Conservation (phyloP, 2,113 vertebrate genomes). For the Acanthochromis polyacanthus region DNA sequence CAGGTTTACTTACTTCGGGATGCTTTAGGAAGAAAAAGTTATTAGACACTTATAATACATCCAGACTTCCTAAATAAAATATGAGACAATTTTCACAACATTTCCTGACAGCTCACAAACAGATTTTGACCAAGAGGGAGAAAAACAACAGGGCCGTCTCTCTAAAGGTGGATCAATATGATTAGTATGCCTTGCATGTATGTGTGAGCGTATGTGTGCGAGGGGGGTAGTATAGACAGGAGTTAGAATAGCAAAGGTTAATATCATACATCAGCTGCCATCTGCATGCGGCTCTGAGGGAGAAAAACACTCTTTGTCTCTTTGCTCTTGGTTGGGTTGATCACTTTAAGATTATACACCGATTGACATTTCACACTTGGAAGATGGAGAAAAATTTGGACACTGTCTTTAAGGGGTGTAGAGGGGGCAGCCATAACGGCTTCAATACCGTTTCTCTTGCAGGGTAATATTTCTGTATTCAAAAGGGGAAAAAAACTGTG, state of each 20-base stretch:
- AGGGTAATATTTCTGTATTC: conserved; percentile 20
- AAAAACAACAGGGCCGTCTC: conserved; percentile 50
- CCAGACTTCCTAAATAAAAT: conserved; percentile 31
- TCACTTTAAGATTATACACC: conserved; percentile 64
- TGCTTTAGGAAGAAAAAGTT: conserved; percentile 11
- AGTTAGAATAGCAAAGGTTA: conserved; percentile 85
- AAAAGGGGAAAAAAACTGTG: background rate
- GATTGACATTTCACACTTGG: conserved; percentile 64
- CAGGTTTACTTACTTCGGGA: conserved; percentile 47
- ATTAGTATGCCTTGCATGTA: conserved; percentile 75
- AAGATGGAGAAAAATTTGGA: conserved; percentile 43
- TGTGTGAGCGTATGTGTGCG: conserved; percentile 35
- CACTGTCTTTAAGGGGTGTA: conserved; percentile 45
- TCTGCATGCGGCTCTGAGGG: conserved; percentile 75
- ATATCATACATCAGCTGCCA: conserved; percentile 84
- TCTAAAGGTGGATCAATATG: conserved; percentile 77
- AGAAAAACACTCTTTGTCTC: conserved; percentile 66
- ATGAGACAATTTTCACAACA: conserved; percentile 48
- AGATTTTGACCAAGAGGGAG: conserved; percentile 53
- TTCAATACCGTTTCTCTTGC: conserved; percentile 19
- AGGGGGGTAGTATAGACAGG: conserved; percentile 62
- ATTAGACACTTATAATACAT: conserved; percentile 44
- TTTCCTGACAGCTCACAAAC: conserved; percentile 34
- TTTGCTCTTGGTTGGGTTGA: conserved; percentile 36
- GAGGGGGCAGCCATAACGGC: conserved; percentile 31